These are phyloP conservation scores for Forbesichthys papilliferus DNA, from an alignment of 2,113 vertebrate species.

Conservation along the genomic window DNA sequence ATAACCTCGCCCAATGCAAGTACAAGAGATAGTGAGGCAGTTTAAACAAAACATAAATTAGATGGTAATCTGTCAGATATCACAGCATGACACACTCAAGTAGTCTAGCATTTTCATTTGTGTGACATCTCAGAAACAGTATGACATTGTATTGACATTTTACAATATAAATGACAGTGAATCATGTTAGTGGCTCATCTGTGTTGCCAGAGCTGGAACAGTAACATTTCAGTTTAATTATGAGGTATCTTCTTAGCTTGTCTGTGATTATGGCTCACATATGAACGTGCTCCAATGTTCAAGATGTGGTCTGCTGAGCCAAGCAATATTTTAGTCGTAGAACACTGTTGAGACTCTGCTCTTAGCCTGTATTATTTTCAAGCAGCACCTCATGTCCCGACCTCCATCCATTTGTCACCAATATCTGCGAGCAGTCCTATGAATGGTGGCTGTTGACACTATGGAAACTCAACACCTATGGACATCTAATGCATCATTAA, in stretches of 20 bases:
- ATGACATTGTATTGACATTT: no score
- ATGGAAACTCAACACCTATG: conserved; percentile 51
- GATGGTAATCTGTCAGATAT: conserved; percentile 1
- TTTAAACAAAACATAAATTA: conserved; percentile 5
- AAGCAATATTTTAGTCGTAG: conserved; percentile 1
- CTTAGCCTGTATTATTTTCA: conserved; percentile 2
- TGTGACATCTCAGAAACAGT: no score
- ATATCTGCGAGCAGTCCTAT: conserved; percentile 34
- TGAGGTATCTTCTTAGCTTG: no score
- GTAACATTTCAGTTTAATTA: no score
- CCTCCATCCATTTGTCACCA: conserved; percentile 31
- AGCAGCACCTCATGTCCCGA: conserved; percentile 12
- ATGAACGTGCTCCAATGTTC: background rate
- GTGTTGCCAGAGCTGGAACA: no score
- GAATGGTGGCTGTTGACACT: conserved; percentile 49
- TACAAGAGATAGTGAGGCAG: background rate
- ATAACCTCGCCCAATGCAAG: background rate
- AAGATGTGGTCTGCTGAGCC: conserved; percentile 17
- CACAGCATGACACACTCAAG: conserved; percentile 4
- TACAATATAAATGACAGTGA: no score
- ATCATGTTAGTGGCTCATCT: no score
- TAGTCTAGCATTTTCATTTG: background rate
- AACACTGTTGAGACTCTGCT: conserved; percentile 27
- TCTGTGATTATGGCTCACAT: no score
- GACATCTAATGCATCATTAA: conserved; percentile 70